Conservation (phyloP, 2,888 invertebrate species). For the Ormia ochracea region DNA sequence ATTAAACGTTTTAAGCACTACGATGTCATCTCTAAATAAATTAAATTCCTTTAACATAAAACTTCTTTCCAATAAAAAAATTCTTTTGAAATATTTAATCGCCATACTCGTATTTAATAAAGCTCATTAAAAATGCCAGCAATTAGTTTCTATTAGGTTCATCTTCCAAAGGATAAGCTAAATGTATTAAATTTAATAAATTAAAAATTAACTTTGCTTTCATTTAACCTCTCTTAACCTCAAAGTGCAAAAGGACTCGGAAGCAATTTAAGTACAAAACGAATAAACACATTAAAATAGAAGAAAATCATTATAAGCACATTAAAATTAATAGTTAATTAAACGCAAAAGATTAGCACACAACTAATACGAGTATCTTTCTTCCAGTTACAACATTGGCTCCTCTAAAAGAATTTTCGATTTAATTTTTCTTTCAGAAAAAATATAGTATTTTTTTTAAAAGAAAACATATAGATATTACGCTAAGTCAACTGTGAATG, state of each 20-base stretch:
- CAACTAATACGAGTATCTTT: constrained; percentile 50
- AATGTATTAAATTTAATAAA: constrained; percentile 31
- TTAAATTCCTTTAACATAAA: too few relatives aligned
- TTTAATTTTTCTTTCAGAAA: too few relatives aligned
- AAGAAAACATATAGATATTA: too few relatives aligned
- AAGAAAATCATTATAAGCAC: constrained; percentile 61
- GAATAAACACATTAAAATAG: constrained; percentile 40
- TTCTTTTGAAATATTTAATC: too few relatives aligned
- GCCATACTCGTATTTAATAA: not conserved
- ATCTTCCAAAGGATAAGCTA: not conserved
- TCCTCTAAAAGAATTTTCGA: too few relatives aligned
- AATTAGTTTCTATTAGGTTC: not conserved
- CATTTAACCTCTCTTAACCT: constrained; percentile 44
- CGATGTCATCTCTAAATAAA: too few relatives aligned
- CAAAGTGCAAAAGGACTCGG: constrained; percentile 8
- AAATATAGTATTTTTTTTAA: too few relatives aligned
- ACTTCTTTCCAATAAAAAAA: too few relatives aligned
- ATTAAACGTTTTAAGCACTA: too few relatives aligned
- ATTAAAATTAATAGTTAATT: constrained; percentile 63
- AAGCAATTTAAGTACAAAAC: constrained; percentile 3
- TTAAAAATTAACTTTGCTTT: constrained; percentile 42
- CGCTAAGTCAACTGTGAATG: too few relatives aligned
- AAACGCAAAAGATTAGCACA: constrained; percentile 61
- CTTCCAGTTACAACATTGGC: not conserved
- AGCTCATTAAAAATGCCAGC: not conserved